These are phyloP conservation scores for Myiothlypis coronata DNA, from an alignment of 2,797 vertebrate species.

Conservation along the genomic window DNA sequence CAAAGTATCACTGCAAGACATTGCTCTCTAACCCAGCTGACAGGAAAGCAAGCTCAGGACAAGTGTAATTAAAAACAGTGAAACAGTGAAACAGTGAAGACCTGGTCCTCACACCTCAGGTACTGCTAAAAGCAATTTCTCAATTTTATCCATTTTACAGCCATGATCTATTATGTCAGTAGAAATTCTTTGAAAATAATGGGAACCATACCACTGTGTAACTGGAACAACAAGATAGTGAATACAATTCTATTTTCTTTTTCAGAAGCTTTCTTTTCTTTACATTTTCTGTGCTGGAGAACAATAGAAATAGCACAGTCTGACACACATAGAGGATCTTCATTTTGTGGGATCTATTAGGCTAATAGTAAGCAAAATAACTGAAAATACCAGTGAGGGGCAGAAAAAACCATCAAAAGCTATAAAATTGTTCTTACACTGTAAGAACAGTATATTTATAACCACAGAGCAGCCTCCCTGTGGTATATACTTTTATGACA, in stretches of 20 bases:
- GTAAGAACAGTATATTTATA: background rate
- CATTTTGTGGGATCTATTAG: background rate
- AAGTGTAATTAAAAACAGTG: constrained; percentile 11
- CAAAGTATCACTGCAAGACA: background rate
- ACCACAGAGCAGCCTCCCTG: background rate
- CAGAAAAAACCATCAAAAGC: background rate
- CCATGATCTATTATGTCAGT: background rate
- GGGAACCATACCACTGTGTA: background rate
- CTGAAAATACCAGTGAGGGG: background rate
- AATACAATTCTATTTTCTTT: background rate
- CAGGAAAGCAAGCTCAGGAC: background rate
- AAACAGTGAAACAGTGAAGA: background rate
- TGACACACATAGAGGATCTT: background rate
- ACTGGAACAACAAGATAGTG: background rate
- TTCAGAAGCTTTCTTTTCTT: background rate
- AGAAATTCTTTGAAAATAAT: background rate
- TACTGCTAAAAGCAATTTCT: background rate
- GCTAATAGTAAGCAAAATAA: background rate
- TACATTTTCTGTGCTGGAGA: background rate
- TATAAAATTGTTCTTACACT: background rate
- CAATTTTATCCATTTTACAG: background rate
- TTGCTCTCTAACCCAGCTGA: background rate
- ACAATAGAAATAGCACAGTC: background rate
- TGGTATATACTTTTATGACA: background rate
- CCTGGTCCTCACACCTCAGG: background rate